phyloP scores from a whole-genome alignment of 2,888 invertebrate genomes.

The Diabrotica balteata region DNA sequence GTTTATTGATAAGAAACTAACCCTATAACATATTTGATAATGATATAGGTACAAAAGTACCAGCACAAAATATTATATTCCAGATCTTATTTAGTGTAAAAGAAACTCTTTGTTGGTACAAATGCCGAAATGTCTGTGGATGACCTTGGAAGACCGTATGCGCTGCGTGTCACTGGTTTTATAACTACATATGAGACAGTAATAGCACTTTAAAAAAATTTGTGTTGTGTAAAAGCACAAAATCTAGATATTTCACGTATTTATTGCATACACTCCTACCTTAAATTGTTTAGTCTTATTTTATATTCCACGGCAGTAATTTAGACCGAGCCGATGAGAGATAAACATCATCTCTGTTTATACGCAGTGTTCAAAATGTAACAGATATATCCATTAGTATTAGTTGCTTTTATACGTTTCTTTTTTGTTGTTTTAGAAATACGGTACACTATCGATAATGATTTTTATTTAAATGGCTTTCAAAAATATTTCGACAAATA shows the following conservation, averaged over 20 bases:
- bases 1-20: no score
- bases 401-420: no score
- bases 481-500: no score
- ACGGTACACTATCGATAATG: no score
- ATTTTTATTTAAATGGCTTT: no score
- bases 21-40: no score
- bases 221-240: slow-evolving; percentile 24
- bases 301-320: slow-evolving; percentile 21
- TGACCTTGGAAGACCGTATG: slow-evolving; percentile 2
- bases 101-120: no score
- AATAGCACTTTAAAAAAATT: slow-evolving; percentile 22
- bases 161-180: slow-evolving; percentile 10
- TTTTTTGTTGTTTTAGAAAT: no score
- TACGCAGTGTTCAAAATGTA: slow-evolving; percentile 8
- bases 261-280: slow-evolving; percentile 24
- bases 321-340: slow-evolving; percentile 15
- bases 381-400: no score
- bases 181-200: slow-evolving; percentile 24
- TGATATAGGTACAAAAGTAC: no score
- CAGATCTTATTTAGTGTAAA: no score
- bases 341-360: slow-evolving; percentile 11
- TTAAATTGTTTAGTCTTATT: slow-evolving; percentile 23
- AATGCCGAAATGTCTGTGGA: not conserved
- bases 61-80: no score
- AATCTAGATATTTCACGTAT: slow-evolving; percentile 28